A percentile compares a stretch with the other conserved stretches of the same genome.
phyloP scores from a whole-genome alignment of 2,797 vertebrate species.

The Danio jaintianensis region DNA sequence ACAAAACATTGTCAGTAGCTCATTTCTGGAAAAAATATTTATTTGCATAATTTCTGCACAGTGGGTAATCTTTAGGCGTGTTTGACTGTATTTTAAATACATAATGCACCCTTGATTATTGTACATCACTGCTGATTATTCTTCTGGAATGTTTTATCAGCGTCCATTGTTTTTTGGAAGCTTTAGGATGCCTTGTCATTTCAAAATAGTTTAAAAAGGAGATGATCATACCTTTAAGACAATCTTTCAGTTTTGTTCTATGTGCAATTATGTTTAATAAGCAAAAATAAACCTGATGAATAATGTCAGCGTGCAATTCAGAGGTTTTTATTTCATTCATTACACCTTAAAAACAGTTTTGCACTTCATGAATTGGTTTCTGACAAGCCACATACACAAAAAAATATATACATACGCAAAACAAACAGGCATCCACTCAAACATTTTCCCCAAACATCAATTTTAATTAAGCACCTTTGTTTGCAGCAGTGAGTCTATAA shows the following conservation, averaged over 20 bases:
- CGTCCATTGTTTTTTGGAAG: background rate
- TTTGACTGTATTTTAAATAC: slow-evolving; percentile 16
- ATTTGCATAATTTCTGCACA: slow-evolving; percentile 17
- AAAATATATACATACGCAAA: background rate
- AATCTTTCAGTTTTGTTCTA: background rate
- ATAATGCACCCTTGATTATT: background rate
- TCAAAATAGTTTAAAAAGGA: background rate
- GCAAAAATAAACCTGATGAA: background rate
- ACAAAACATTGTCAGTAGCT: background rate
- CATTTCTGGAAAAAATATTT: background rate
- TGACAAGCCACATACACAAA: background rate
- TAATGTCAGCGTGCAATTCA: background rate
- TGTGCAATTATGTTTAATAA: background rate
- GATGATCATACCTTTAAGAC: background rate
- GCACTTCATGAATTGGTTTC: background rate
- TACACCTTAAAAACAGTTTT: background rate
- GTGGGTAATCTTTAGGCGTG: background rate
- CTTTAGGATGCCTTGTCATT: background rate
- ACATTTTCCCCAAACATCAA: background rate
- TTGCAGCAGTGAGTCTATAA: background rate
- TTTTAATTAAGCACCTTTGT: background rate
- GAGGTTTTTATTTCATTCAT: background rate
- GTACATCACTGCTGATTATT: background rate
- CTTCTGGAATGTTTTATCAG: background rate
- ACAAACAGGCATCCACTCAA: background rate